Base-by-base conservation (phyloP, 2,113 vertebrate species). In the Hystrix cristata region DNA sequence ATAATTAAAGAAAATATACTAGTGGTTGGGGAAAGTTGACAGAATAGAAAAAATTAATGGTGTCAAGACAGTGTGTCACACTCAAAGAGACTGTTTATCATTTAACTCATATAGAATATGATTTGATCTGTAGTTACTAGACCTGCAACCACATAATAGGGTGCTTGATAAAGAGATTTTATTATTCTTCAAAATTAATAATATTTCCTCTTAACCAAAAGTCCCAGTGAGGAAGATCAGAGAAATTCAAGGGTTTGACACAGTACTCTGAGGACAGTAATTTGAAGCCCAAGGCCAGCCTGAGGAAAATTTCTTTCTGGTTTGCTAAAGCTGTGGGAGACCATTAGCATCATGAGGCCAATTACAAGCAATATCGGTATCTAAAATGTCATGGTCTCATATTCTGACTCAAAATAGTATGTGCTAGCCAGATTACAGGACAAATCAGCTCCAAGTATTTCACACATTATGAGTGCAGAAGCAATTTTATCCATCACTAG, bases 151-250 rank as follows among this genome's bases (percentile, higher is more conserved):
- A 95, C 55, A 51, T 90, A 94, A 65, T 94, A 94, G 5, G 21
- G 81, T 96, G 67, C n/a, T 57, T 86, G 64, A 84, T 90, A 95
- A 94, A 87, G 34, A 34, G 62, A 29, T 60, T 86, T 95, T 93
- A 91, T 95, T 94, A 78, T 79, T 96, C 89, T 96, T 95, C n/a
- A 93, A 95, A 95, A 85, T 82, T 78, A 95, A 92, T 85, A 92
- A 91, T 23, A 0, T 12, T 86, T 97, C 29, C 89, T 81, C 43
- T 93, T 96, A 92, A 94, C 27, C 31, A 81, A 94, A 92, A 94
- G 9, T 34, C 57, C 78, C 48, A 91, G 46, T 88, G 62, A 92
- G 43, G 67, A 86, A 92, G 84, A 92, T 79, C 7, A 31, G 69
- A 74, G 34, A 65, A 76, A 95, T 96, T 91, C 76, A 95, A 95